phyloP scores from a whole-genome alignment of 2,113 vertebrate genomes.

The Hippolais icterina region DNA sequence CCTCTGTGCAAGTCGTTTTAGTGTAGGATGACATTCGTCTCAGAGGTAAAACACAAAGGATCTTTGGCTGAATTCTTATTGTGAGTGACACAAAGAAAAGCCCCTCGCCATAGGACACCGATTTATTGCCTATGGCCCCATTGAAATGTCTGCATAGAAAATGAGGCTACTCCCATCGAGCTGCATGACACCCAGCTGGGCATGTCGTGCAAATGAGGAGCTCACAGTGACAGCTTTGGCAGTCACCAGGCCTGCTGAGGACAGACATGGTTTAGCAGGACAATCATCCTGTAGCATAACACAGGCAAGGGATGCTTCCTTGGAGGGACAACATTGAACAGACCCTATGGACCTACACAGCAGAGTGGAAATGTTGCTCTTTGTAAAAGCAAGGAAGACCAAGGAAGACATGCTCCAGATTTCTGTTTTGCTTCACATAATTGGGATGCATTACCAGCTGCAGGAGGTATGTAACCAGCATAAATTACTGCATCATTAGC shows the following conservation, averaged over 20 bases:
- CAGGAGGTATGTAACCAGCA: not conserved
- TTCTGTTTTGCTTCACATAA: not conserved
- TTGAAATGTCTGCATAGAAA: not conserved
- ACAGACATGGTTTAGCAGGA: not conserved
- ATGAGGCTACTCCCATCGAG: not conserved
- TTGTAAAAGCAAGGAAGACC: not conserved
- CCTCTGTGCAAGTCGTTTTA: not conserved
- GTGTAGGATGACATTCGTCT: not conserved
- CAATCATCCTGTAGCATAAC: not conserved
- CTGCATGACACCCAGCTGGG: not conserved
- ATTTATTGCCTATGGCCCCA: not conserved
- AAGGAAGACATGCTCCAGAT: not conserved
- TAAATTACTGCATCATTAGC: conserved; percentile 6
- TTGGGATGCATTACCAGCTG: not conserved
- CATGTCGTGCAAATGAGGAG: not conserved
- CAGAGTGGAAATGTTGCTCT: not conserved
- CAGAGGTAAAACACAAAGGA: not conserved
- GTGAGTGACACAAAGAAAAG: not conserved
- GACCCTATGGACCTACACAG: not conserved
- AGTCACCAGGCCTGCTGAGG: not conserved
- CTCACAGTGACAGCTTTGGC: not conserved
- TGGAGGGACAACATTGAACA: not conserved
- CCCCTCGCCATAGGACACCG: not conserved
- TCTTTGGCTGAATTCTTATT: not conserved
- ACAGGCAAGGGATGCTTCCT: not conserved